A percentile compares a stretch with the other conserved stretches of the same genome.
These are phyloP conservation scores for Plecturocebus donacophilus DNA, from an alignment of 2,113 vertebrate species.

Conservation along the genomic window DNA sequence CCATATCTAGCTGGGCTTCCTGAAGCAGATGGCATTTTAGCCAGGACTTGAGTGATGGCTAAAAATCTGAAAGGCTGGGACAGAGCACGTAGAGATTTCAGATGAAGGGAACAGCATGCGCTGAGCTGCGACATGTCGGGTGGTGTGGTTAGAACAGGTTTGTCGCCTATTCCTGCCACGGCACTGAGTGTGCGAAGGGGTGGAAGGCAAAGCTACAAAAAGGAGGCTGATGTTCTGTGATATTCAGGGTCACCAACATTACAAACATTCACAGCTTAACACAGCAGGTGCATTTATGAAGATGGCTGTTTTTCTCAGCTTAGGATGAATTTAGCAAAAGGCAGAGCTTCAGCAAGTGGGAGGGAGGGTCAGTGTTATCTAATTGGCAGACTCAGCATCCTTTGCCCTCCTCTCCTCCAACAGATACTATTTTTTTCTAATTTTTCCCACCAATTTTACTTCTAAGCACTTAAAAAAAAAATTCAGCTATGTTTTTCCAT, in stretches of 20 bases:
- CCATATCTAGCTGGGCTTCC: not conserved
- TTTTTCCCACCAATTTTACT: not conserved
- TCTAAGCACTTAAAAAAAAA: not conserved
- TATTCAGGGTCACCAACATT: not conserved
- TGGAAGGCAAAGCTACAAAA: not conserved
- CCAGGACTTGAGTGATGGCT: not conserved
- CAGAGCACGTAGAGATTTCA: not conserved
- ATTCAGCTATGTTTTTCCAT: not conserved
- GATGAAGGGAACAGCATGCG: not conserved
- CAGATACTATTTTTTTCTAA: not conserved
- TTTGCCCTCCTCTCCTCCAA: not conserved
- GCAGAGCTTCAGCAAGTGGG: fast-evolving
- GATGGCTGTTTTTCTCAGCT: not conserved
- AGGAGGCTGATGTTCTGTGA: not conserved
- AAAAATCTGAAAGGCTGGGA: not conserved
- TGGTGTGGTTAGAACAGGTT: not conserved
- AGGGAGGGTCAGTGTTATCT: fast-evolving
- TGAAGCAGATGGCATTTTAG: not conserved
- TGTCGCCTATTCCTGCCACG: no score
- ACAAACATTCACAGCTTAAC: not conserved
- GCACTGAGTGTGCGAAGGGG: fast-evolving
- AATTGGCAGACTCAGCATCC: not conserved
- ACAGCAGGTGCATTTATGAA: not conserved
- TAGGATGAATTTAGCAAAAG: not conserved
- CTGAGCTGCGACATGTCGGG: not conserved